These are phyloP conservation scores for Hycleus phaleratus DNA, from an alignment of 1,140 invertebrate genomes.

Conservation along the genomic window DNA sequence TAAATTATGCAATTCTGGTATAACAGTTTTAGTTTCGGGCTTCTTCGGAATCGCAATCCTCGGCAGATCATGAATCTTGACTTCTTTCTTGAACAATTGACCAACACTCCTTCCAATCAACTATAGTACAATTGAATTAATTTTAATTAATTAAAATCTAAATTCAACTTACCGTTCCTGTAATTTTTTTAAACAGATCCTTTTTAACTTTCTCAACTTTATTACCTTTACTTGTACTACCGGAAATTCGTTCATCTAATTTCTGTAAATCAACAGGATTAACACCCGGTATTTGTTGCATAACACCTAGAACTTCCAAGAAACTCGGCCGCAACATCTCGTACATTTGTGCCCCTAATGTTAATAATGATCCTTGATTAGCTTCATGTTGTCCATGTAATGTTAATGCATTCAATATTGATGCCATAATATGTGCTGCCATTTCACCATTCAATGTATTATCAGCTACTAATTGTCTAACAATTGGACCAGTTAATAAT, in stretches of 20 bases:
- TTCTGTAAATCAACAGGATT: conserved; percentile 68
- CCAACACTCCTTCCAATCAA: conserved; percentile 73
- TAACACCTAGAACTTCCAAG: conserved; percentile 57
- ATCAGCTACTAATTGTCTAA: conserved; percentile 51
- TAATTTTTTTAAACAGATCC: conserved; percentile 83
- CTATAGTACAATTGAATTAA: conserved; percentile 41
- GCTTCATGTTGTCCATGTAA: conserved; percentile 79
- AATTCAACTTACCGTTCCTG: conserved; percentile 54
- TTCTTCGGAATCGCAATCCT: conserved; percentile 52
- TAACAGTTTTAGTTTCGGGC: conserved; percentile 42
- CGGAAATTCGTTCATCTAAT: conserved; percentile 75
- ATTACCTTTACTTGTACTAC: conserved; percentile 58
- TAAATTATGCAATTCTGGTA: conserved; percentile 26
- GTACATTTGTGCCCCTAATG: conserved; percentile 68
- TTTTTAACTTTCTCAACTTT: conserved; percentile 84
- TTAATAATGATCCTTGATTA: conserved; percentile 63
- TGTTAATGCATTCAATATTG: conserved; percentile 66
- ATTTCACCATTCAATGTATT: conserved; percentile 55
- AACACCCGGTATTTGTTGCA: conserved; percentile 69
- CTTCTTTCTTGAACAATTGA: conserved; percentile 78
- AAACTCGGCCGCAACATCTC: conserved; percentile 70
- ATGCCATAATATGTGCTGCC: conserved; percentile 61
- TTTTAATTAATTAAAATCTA: neutral
- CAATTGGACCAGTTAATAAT: conserved; percentile 56
- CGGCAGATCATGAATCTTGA: conserved; percentile 75